phyloP scores from a whole-genome alignment of 2,888 invertebrate genomes.

The Cerastoderma edule region DNA sequence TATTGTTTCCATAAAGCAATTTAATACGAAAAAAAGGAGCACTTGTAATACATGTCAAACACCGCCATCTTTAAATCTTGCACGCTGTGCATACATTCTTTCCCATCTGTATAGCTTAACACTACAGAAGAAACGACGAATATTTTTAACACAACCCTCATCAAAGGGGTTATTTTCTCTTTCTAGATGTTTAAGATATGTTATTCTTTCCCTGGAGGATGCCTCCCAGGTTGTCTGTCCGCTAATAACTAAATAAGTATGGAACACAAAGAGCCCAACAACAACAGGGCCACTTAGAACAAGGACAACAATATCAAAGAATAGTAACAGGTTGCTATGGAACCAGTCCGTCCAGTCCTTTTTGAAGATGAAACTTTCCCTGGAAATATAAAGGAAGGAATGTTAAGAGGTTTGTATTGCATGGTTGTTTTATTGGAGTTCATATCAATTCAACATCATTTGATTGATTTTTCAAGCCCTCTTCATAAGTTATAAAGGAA shows the following conservation, averaged over 20 bases:
- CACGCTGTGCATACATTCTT: constrained; percentile 72
- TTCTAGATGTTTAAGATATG: constrained; percentile 82
- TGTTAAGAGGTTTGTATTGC: too few species aligned
- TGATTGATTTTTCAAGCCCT: too few species aligned
- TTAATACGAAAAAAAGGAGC: not conserved
- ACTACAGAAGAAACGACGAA: constrained; percentile 75
- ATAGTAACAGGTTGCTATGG: constrained; percentile 73
- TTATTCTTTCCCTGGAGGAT: constrained; percentile 81
- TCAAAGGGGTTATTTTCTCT: constrained; percentile 82
- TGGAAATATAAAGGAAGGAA: constrained; percentile 65
- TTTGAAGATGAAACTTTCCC: constrained; percentile 72
- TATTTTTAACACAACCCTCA: constrained; percentile 80
- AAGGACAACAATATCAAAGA: constrained; percentile 77
- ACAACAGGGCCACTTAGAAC: constrained; percentile 76
- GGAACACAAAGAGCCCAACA: constrained; percentile 78
- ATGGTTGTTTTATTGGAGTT: too few species aligned
- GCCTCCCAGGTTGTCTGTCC: constrained; percentile 83
- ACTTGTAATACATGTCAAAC: constrained; percentile 29
- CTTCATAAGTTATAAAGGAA: too few species aligned
- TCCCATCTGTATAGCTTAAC: constrained; percentile 75
- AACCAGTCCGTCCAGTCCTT: constrained; percentile 77
- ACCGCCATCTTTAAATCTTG: constrained; percentile 47
- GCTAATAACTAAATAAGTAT: constrained; percentile 81
- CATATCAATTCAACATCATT: too few species aligned
- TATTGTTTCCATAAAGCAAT: too few species aligned